These are phyloP conservation scores for Antennarius maculatus DNA, from an alignment of 2,797 vertebrate species.

Conservation along the genomic window DNA sequence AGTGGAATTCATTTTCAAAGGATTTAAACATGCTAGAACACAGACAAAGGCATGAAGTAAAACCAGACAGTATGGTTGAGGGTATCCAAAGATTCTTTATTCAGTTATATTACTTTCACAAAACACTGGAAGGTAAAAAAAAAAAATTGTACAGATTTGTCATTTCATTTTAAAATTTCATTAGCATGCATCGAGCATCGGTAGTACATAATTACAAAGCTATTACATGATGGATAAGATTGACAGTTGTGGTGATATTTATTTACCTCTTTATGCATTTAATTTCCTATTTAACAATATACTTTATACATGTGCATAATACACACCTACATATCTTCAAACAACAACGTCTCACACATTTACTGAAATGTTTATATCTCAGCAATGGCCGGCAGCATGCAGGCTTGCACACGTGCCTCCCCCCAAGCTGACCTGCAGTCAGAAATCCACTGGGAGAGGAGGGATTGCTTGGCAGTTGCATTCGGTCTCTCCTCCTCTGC, in stretches of 20 bases:
- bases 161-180: slow-evolving; percentile 26
- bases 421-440: slow-evolving; percentile 86
- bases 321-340: slow-evolving; percentile 16
- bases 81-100: slow-evolving; percentile 71
- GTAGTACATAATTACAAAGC: slow-evolving; percentile 24
- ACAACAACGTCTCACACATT: slow-evolving; percentile 34
- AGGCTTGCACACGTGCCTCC: slow-evolving; percentile 82
- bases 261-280: slow-evolving; percentile 19
- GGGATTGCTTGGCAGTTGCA: slow-evolving; percentile 71
- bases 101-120: slow-evolving; percentile 45
- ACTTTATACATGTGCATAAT: slow-evolving; percentile 29
- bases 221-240: slow-evolving; percentile 21
- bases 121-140: slow-evolving; percentile 57
- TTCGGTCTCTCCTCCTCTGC: slow-evolving; percentile 38
- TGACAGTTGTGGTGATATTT: slow-evolving; percentile 17
- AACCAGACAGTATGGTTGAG: slow-evolving; percentile 7
- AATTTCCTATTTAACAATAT: slow-evolving; percentile 24
- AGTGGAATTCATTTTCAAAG: slow-evolving; percentile 38
- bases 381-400: slow-evolving; percentile 87
- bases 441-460: slow-evolving; percentile 87
- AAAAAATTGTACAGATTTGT: slow-evolving; percentile 29
- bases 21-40: slow-evolving; percentile 39
- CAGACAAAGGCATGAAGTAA: slow-evolving; percentile 7
- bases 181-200: slow-evolving; percentile 40
- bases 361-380: slow-evolving; percentile 76